phyloP scores from a whole-genome alignment of 2,797 vertebrate genomes.

The Carduelis carduelis region DNA sequence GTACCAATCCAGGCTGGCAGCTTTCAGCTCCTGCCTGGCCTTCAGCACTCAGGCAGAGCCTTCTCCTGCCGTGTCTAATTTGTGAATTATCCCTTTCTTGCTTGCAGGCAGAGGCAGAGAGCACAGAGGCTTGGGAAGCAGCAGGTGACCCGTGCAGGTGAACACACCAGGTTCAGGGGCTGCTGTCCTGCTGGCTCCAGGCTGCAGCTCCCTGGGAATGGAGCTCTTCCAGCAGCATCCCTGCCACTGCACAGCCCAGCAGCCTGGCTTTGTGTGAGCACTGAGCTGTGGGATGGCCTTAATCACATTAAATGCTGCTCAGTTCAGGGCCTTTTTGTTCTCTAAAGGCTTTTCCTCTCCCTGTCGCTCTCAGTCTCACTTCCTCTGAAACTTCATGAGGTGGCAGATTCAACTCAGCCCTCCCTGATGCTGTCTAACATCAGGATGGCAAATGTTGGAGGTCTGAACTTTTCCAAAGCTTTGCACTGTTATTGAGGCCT shows the following conservation, averaged over 20 bases:
- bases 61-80: neutral
- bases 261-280: neutral
- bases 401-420: neutral
- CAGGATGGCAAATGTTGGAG: neutral
- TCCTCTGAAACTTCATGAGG: slow-evolving; percentile 15
- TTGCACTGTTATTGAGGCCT: neutral
- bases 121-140: neutral
- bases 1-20: neutral
- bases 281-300: slow-evolving; percentile 45
- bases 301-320: slow-evolving; percentile 14
- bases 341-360: slow-evolving; percentile 31
- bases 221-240: neutral
- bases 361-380: slow-evolving; percentile 10
- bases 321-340: slow-evolving; percentile 31
- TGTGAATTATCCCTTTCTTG: neutral
- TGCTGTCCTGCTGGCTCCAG: neutral
- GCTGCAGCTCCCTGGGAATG: neutral
- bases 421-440: neutral
- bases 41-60: neutral
- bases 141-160: neutral
- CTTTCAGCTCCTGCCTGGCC: neutral
- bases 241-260: neutral
- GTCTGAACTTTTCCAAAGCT: neutral
- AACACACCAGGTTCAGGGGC: accelerated
- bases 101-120: neutral